Percentiles rank a stretch among this genome's conserved stretches.
Conservation (phyloP, 2,888 invertebrate species). For the Aleiodes testaceus region DNA sequence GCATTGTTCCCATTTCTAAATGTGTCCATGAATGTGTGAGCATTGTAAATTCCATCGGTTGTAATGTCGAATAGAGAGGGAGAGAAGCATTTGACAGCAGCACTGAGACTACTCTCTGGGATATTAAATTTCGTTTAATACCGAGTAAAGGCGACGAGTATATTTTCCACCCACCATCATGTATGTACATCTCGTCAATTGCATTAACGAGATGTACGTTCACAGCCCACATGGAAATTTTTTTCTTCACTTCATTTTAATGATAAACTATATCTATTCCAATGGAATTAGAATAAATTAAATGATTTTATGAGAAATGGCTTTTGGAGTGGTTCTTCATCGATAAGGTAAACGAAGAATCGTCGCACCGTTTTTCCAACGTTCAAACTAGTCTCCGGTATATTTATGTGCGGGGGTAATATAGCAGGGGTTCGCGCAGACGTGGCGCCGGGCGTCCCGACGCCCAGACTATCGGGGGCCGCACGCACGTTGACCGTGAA, state of each 20-base stretch:
- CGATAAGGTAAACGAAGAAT: slow-evolving; percentile 26
- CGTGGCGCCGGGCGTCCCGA: slow-evolving; percentile 59
- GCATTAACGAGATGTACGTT: slow-evolving; percentile 37
- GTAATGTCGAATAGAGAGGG: slow-evolving; percentile 28
- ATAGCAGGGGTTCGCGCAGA: slow-evolving; percentile 43
- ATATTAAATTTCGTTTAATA: slow-evolving; percentile 61
- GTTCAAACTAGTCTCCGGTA: neutral
- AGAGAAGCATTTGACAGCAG: slow-evolving; percentile 9
- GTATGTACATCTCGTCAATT: slow-evolving; percentile 35
- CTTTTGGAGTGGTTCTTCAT: neutral
- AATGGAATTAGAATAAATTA: too few relatives aligned
- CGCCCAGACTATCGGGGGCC: slow-evolving; percentile 67
- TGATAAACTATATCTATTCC: neutral
- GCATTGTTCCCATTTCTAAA: slow-evolving; percentile 42
- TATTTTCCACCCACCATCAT: slow-evolving; percentile 35
- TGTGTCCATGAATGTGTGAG: slow-evolving; percentile 2
- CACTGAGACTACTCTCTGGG: slow-evolving; percentile 31
- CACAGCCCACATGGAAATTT: slow-evolving; percentile 26
- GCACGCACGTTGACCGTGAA: slow-evolving; percentile 68
- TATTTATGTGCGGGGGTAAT: slow-evolving; percentile 31
- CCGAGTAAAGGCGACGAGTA: slow-evolving; percentile 46
- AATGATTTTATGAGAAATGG: neutral
- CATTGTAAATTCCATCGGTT: slow-evolving; percentile 52
- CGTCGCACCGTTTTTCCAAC: slow-evolving; percentile 13
- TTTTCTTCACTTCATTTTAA: slow-evolving; percentile 8